Percentiles rank a stretch among this genome's conserved stretches.
These are phyloP conservation scores for Tauraco erythrolophus DNA, from an alignment of 2,113 vertebrate species.

Conservation along the genomic window DNA sequence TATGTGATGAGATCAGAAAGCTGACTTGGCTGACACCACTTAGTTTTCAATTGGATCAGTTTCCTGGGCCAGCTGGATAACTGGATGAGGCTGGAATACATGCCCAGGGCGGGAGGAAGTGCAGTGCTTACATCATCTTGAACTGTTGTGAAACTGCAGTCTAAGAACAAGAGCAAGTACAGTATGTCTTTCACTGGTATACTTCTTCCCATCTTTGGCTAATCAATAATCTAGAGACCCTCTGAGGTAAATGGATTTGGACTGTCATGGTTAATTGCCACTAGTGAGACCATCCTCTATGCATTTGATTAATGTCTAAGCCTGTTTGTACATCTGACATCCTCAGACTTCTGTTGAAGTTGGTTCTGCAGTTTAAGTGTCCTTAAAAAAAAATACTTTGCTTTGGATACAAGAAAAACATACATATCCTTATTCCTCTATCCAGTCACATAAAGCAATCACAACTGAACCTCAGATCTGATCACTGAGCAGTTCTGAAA, in stretches of 20 bases:
- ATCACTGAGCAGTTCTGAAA: not conserved
- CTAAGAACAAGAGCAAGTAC: not conserved
- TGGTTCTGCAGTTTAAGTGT: not conserved
- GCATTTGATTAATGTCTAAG: not conserved
- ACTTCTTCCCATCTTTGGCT: not conserved
- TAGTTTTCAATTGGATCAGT: not conserved
- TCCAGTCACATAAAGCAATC: not conserved
- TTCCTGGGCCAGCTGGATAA: constrained; percentile 20
- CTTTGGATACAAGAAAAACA: not conserved
- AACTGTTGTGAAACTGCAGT: not conserved
- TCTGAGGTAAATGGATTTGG: not conserved
- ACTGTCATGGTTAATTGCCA: not conserved
- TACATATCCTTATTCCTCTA: not conserved
- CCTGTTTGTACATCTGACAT: not conserved
- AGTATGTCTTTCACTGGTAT: not conserved
- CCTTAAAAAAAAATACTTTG: not conserved
- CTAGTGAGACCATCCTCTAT: not conserved
- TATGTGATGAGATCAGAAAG: constrained; percentile 7
- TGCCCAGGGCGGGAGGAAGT: not conserved
- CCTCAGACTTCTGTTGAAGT: not conserved
- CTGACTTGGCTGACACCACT: not conserved
- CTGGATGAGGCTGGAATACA: not conserved
- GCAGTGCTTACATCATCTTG: not conserved
- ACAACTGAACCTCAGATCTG: not conserved
- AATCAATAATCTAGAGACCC: not conserved